phyloP scores from a whole-genome alignment of 2,888 invertebrate species.

The Chymomyza fuscimana region DNA sequence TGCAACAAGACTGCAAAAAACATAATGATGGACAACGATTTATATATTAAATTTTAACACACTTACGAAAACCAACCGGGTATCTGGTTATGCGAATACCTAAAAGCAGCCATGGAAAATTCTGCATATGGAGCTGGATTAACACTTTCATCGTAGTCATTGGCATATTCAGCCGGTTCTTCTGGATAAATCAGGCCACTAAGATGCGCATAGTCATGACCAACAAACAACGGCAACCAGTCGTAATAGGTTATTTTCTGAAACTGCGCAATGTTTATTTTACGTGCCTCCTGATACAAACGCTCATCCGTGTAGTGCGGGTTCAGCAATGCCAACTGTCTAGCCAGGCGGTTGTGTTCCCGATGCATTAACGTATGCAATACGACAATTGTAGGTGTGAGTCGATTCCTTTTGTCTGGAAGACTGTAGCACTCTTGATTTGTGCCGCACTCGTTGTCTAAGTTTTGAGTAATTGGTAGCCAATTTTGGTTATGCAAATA shows the following conservation, averaged over 20 bases:
- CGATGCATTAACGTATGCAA: conserved; percentile 79
- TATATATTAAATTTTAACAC: background rate
- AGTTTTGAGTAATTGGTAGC: conserved; percentile 85
- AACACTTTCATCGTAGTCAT: conserved; percentile 81
- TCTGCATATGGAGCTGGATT: conserved; percentile 82
- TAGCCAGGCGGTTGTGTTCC: conserved; percentile 80
- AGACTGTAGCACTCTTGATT: conserved; percentile 85
- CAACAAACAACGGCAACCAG: conserved; percentile 79
- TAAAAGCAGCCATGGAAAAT: conserved; percentile 83
- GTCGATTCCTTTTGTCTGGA: conserved; percentile 81
- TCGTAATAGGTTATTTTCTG: conserved; percentile 81
- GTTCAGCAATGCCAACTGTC: conserved; percentile 78
- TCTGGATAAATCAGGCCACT: conserved; percentile 62
- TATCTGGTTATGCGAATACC: conserved; percentile 83
- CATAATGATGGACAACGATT: background rate
- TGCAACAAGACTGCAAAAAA: conserved; percentile 58
- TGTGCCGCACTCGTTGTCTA: conserved; percentile 81
- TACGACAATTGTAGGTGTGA: conserved; percentile 77
- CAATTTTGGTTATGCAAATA: conserved; percentile 83
- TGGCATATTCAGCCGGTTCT: conserved; percentile 74
- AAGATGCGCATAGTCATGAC: conserved; percentile 61
- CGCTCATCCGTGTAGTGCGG: conserved; percentile 80
- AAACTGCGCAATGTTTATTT: conserved; percentile 80
- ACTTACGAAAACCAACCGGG: conserved; percentile 80
- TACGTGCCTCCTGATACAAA: conserved; percentile 80